Base-by-base conservation (phyloP, 1,140 invertebrate genomes). In the Probaryconus sp. region DNA sequence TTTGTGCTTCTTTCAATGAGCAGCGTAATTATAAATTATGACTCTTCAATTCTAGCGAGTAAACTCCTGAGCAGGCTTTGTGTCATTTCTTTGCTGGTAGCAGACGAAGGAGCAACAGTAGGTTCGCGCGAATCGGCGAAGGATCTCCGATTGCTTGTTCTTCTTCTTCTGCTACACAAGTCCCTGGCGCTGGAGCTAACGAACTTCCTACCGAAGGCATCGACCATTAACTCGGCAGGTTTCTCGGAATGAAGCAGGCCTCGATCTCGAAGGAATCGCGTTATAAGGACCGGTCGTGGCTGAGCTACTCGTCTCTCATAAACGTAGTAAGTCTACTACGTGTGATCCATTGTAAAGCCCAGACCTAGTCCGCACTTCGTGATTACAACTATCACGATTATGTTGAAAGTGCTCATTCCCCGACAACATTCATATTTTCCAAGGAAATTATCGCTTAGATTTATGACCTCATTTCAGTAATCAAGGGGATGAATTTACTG, bases 221-320 rank as follows among this genome's bases (percentile, higher is more conserved):
- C 77, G 71, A 48, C 79, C 79, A 79, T 81, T 81, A 81, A 79
- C 76, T 79, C 69, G 76, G 78, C 78, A 73, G 79, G 73, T 81
- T 81, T 79, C 78, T 81, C 45, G 76, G 79, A 81, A 81, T 79
- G 79, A 74, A 81, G 56, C 73, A 70, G 55, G 61, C 61, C 61
- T 53, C 58, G 68, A 72, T 72, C 24, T 71, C 72, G 79, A 73
- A 75, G 47, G 48, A 73, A 73, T 61, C 61, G 70, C 60, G 61
- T 56, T 58, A 58, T 67, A 67, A 72, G 61, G 70, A 73, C 70
- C 70, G 70, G 70, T 73, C 70, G 60, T 43, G 45, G 53, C 45
- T n/a, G 47, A 35, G 45, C 60, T 45, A 50, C 61, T 73, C 61
- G 61, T 61, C 61, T 47, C 69, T 60, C 68, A 53, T 60, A 72